phyloP scores from a whole-genome alignment of 1,140 invertebrate species.

The Saccostrea echinata region DNA sequence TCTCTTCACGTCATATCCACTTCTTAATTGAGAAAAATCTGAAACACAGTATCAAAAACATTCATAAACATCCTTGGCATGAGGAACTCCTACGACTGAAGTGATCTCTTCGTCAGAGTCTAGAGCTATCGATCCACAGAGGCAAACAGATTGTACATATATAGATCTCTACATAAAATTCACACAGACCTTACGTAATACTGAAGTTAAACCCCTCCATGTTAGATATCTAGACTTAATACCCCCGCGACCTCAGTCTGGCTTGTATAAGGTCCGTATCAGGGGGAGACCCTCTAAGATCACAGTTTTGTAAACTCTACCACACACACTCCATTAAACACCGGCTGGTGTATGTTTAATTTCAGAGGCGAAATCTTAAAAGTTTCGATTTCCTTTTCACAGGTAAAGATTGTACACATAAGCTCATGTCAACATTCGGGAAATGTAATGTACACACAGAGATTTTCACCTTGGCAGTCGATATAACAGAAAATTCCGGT shows the following conservation, averaged over 20 bases:
- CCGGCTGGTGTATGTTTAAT: not conserved
- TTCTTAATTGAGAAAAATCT: not conserved
- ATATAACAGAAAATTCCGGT: not conserved
- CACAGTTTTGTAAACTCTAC: not conserved
- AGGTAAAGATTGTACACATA: constrained; percentile 7
- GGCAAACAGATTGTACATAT: not conserved
- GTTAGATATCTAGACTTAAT: not conserved
- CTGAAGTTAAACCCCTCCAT: constrained; percentile 15
- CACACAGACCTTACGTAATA: constrained; percentile 21
- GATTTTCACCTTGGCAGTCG: not conserved
- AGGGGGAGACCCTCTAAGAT: not conserved
- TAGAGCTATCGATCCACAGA: not conserved
- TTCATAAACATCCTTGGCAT: not conserved
- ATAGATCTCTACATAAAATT: not conserved
- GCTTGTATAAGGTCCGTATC: not conserved
- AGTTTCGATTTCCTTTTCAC: not conserved
- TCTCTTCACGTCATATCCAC: not conserved
- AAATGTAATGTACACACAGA: not conserved
- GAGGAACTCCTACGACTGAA: not conserved
- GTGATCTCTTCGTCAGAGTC: not conserved
- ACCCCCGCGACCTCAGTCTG: not conserved
- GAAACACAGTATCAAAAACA: not conserved
- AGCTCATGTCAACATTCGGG: not conserved
- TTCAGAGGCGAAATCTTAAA: not conserved
- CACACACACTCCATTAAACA: not conserved